A percentile compares a stretch with the other conserved stretches of the same genome.
phyloP scores from a whole-genome alignment of 2,888 invertebrate species.

The Tenodera sinensis region DNA sequence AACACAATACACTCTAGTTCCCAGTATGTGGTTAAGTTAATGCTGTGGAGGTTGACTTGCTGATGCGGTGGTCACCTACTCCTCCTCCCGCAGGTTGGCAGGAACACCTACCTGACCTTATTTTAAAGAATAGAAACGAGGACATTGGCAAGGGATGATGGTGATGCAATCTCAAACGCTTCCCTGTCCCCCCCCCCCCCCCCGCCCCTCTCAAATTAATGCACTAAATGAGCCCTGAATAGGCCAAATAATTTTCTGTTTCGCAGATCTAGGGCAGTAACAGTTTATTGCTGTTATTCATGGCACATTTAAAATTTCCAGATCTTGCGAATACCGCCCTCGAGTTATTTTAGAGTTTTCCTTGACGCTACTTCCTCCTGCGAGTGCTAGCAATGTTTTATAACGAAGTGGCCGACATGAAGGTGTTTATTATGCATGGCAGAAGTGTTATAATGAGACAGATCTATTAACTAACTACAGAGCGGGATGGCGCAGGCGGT shows the following conservation, averaged over 20 bases:
- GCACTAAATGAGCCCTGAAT: background rate
- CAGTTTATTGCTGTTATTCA: background rate
- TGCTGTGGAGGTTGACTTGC: too few relatives aligned
- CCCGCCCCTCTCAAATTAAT: background rate
- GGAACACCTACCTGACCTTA: background rate
- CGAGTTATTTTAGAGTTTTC: background rate
- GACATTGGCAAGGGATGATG: background rate
- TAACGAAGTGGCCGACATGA: too few relatives aligned
- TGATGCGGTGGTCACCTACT: too few relatives aligned
- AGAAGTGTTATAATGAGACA: too few relatives aligned
- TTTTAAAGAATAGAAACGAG: background rate
- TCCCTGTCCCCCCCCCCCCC: background rate
- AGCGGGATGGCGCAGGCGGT: too few relatives aligned
- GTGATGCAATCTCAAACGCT: background rate
- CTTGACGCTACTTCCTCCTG: background rate
- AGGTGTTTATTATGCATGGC: too few relatives aligned
- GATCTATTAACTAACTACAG: too few relatives aligned
- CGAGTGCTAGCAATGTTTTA: background rate
- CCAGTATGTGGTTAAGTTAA: too few relatives aligned
- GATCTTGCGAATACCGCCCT: background rate
- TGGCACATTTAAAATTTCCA: background rate
- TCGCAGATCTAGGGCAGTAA: background rate
- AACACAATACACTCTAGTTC: too few relatives aligned
- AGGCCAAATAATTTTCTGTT: background rate
- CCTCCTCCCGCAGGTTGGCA: background rate